These are phyloP conservation scores for Agonopterix alstromeriana DNA, from an alignment of 2,888 invertebrate genomes.

Conservation along the genomic window DNA sequence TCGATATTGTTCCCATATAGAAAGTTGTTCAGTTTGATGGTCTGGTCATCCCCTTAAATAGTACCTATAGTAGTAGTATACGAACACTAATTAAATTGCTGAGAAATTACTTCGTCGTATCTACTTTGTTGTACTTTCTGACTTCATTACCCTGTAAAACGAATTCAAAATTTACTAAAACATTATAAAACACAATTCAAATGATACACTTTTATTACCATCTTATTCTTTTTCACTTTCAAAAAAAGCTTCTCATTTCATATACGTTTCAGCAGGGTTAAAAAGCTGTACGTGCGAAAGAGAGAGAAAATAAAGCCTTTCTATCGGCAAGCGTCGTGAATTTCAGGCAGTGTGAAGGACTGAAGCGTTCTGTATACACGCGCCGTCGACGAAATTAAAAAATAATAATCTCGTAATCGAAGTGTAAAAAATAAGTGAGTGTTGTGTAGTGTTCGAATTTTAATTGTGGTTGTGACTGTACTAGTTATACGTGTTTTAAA, in stretches of 20 bases:
- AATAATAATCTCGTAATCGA: background rate
- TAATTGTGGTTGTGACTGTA: constrained; percentile 10
- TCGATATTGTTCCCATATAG: no score
- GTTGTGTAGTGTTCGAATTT: constrained; percentile 6
- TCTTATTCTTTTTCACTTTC: no score
- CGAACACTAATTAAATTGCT: no score
- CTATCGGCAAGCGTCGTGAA: constrained; percentile 11
- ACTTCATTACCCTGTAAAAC: no score
- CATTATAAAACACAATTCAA: no score
- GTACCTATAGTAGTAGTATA: no score
- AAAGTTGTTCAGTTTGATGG: no score
- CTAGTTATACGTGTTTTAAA: background rate
- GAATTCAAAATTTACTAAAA: no score
- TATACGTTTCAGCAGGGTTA: background rate
- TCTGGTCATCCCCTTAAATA: no score
- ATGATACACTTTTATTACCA: no score
- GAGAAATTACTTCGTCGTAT: no score
- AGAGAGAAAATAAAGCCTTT: constrained; percentile 11
- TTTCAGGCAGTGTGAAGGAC: constrained; percentile 18
- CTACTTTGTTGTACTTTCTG: no score
- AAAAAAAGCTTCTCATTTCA: background rate
- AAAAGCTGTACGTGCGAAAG: constrained; percentile 15
- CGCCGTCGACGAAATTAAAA: background rate
- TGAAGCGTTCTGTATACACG: constrained; percentile 4
- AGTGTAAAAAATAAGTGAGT: background rate